Evolutionary conservation across 2,113 vertebrate species (phyloP).

Genomic region (Numenius arquata): DNA sequence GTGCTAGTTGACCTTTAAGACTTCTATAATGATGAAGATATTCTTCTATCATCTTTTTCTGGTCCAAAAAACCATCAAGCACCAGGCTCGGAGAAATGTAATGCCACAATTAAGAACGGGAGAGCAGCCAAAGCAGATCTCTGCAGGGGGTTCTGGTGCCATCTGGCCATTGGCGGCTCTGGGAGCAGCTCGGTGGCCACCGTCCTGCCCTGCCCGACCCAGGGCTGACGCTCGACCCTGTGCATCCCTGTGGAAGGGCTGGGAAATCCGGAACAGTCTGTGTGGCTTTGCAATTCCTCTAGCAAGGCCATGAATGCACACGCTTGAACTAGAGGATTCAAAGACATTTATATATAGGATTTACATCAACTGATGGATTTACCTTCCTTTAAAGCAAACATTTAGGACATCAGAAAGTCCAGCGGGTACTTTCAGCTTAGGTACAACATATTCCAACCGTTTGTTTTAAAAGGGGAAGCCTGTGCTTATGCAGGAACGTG

Average conservation of each 20-base stretch:
- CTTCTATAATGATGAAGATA: not conserved
- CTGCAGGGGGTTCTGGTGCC: not conserved
- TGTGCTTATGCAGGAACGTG: not conserved
- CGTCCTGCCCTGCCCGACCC: rapidly evolving
- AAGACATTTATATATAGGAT: rapidly evolving
- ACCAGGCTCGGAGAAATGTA: rapidly evolving
- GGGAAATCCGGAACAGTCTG: not conserved
- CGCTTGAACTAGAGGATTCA: not conserved
- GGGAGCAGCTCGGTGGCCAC: rapidly evolving
- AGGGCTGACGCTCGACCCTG: not conserved
- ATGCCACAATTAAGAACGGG: too few species aligned
- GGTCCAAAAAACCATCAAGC: not conserved
- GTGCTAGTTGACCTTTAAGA: not conserved
- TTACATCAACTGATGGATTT: not conserved
- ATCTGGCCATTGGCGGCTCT: not conserved
- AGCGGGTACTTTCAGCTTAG: not conserved
- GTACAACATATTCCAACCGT: rapidly evolving
- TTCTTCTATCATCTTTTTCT: not conserved
- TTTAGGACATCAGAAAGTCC: not conserved
- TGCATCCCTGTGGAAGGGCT: rapidly evolving
- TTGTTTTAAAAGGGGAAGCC: not conserved
- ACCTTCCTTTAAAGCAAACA: not conserved
- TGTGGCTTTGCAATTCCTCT: not conserved
- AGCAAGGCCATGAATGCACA: not conserved
- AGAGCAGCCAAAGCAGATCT: not conserved